Percentiles rank a stretch among this genome's conserved stretches.
Conservation (phyloP, 2,113 vertebrate species). For the Taurulus bubalis region DNA sequence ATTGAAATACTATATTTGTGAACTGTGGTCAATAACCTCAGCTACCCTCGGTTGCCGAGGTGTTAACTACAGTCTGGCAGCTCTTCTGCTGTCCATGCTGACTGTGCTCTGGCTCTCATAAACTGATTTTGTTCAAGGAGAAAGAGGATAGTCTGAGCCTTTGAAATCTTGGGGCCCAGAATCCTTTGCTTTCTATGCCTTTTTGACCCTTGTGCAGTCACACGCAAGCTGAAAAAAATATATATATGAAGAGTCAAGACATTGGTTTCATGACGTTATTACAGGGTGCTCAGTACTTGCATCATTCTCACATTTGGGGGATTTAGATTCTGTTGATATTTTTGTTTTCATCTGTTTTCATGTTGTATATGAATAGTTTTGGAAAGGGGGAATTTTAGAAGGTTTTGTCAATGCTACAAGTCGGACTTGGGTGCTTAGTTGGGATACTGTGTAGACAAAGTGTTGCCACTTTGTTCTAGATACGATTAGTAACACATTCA, state of each 20-base stretch:
- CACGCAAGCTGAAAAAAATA: constrained; percentile 69
- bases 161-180: constrained; percentile 59
- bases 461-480: constrained; percentile 55
- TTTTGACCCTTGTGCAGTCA: constrained; percentile 81
- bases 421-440: constrained; percentile 46
- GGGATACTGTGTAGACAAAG: constrained; percentile 55
- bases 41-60: constrained; percentile 91
- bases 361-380: constrained; percentile 56
- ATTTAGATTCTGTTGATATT: constrained; percentile 61
- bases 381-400: constrained; percentile 22
- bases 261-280: constrained; percentile 76
- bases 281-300: constrained; percentile 80
- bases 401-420: constrained; percentile 45
- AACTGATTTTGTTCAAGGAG: constrained; percentile 78
- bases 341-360: constrained; percentile 50
- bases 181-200: constrained; percentile 80
- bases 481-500: constrained; percentile 75
- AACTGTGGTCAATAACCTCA: constrained; percentile 76
- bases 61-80: constrained; percentile 89
- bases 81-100: constrained; percentile 90
- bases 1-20: constrained; percentile 71
- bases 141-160: constrained; percentile 73
- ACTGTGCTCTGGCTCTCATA: constrained; percentile 93
- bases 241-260: constrained; percentile 71
- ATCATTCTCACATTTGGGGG: constrained; percentile 69